Evolutionary conservation across 1,140 invertebrate genomes (phyloP).

Genomic region (Rhagoletis pomonella): DNA sequence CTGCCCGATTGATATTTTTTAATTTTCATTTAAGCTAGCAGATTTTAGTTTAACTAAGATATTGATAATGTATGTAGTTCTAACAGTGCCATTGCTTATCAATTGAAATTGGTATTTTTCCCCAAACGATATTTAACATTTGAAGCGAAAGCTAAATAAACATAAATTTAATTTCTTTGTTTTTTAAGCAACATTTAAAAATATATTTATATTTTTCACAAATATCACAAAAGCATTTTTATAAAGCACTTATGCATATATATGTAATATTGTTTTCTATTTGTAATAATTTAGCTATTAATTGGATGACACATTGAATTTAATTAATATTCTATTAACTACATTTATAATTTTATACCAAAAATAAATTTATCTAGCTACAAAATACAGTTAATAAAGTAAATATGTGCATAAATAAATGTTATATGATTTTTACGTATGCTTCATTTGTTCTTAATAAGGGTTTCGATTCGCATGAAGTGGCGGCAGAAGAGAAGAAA

Average conservation of each 20-base stretch:
- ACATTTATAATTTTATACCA: conserved; percentile 53
- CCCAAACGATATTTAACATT: not conserved
- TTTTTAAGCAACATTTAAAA: not conserved
- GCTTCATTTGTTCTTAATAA: not conserved
- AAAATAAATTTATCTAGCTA: conserved; percentile 45
- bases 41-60: conserved; percentile 39
- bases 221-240: not conserved
- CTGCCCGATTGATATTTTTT: not conserved
- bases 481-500: not conserved
- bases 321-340: conserved; percentile 24
- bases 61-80: conserved; percentile 3
- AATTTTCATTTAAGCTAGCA: conserved; percentile 3
- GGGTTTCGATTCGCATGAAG: not conserved
- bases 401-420: conserved; percentile 30
- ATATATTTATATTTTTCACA: not conserved
- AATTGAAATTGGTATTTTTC: conserved; percentile 24
- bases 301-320: not conserved
- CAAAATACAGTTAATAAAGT: not conserved
- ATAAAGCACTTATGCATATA: not conserved
- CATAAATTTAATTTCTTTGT: not conserved
- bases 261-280: conserved; percentile 40
- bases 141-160: not conserved
- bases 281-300: conserved; percentile 31
- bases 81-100: conserved; percentile 35
- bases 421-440: conserved; percentile 33